Evolutionary conservation across 2,797 vertebrate genomes (phyloP), one percentile per base, ranked within the genome.

Genomic region (Hydrophis major): DNA sequence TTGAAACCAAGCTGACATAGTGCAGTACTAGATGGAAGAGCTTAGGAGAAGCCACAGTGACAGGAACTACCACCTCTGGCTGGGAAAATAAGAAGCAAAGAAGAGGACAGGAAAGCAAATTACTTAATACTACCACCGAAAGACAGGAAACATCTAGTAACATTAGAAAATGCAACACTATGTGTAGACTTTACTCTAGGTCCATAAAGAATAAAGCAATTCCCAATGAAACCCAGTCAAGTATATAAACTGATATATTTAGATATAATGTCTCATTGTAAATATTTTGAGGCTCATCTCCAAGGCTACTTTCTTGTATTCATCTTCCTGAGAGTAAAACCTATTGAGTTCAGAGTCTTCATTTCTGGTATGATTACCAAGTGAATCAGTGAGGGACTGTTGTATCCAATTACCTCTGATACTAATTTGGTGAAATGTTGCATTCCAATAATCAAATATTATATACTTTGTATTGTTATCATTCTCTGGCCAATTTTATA

Each of bases 31-130:
- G 97, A 95, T 97, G 97, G 97, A 98, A 98, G 97, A 97, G 96
- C 97, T 98, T 98, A 97, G 98, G 96, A 96, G 98, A 98, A 98
- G 97, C 96, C 96, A 98, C 97, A 94, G 97, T 96, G 96, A 98
- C 95, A 95, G 95, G 97, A 93, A 98, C 95, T 98, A 98, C 97
- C 97, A 98, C 98, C 97, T 98, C 97, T 96, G 98, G 98, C 98
- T 98, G 97, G 96, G 97, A 97, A 98, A 98, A 96, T 98, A 94
- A 98, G 97, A 96, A 97, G 97, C 95, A 95, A 94, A 95, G 91
- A 95, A 91, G 94, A 97, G 95, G 95, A 95, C 94, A 97, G 97
- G 96, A 97, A 95, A 95, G 96, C 89, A 20, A 63, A 93, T 96
- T 91, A 96, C 87, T 96, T 94, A 92, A 95, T 93, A 96, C 92